phyloP scores from a whole-genome alignment of 1,140 invertebrate species.

The Gerris buenoi region DNA sequence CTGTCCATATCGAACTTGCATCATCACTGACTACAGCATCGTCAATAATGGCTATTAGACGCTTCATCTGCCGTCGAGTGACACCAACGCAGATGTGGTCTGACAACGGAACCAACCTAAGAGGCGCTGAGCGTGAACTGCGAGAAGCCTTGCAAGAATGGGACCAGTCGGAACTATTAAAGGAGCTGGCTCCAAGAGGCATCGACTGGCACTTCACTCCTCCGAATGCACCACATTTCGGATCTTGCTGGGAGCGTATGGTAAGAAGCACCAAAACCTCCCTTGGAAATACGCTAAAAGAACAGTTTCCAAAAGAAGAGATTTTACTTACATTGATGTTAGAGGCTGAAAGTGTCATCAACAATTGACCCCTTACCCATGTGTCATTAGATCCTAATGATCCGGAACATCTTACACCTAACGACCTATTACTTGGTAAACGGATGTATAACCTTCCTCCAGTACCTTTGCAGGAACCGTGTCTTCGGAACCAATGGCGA shows the following conservation, averaged over 20 bases:
- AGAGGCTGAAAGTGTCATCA: neutral
- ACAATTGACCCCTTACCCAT: neutral
- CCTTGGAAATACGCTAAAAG: neutral
- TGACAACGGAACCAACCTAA: neutral
- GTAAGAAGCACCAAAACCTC: neutral
- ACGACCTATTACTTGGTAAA: neutral
- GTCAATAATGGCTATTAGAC: neutral
- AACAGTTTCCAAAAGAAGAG: neutral
- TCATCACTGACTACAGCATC: neutral
- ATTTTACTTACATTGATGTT: neutral
- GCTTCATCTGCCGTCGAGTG: neutral
- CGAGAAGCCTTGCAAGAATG: neutral
- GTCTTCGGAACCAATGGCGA: neutral
- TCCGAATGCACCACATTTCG: neutral
- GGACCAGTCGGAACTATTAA: neutral
- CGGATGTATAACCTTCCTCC: neutral
- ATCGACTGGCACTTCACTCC: neutral
- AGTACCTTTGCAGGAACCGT: neutral
- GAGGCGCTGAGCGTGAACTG: neutral
- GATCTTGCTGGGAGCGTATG: neutral
- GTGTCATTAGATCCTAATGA: neutral
- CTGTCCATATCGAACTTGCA: neutral
- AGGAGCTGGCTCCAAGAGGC: neutral
- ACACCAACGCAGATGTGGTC: neutral
- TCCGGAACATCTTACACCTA: neutral